Base-by-base conservation (phyloP, 2,888 invertebrate genomes). In the Molorchus minor region DNA sequence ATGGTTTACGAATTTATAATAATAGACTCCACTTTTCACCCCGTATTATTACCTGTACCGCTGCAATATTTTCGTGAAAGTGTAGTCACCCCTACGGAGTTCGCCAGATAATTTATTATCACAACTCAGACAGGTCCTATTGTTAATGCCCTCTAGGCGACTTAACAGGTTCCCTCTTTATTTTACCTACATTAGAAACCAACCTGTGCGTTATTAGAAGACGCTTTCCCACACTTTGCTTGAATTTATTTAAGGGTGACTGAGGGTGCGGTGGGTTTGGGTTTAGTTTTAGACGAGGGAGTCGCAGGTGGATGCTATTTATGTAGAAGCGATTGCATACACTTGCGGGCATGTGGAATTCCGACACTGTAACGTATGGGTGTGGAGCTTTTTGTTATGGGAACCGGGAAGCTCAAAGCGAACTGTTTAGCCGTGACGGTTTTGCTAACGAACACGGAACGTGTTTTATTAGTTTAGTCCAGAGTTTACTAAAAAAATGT, bases 141-240 rank as follows among this genome's bases (percentile, higher is more conserved):
- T 64, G 57, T 64, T 54, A 19, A 16, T 43, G 30, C 45, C 38
- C 29, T 33, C 57, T 46, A n/a, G 54, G 53, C 30, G 51, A 64
- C 52, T 40, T 43, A 61, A 64, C 64, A 64, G 64, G 64, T 64
- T 61, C 61, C 47, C 57, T 54, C 60, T 58, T 64, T 64, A 64
- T 64, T 64, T 64, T 64, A 64, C 56, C 56, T 43, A 38, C 15
- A 25, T 44, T 44, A 17, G 17, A 36, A 25, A 1, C 49, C 21
- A 64, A 58, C 58, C 64, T 60, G 61, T 64, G 59, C 54, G 56
- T 55, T 62, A 59, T 54, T 55, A 57, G 57, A 52, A 20, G 62
- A 60, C 41, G 60, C 58, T 59, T 64, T 64, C 64, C 64, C 64
- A 64, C 64, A 60, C 55, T 64, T 47, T 61, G 56, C 51, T 56